Evolutionary conservation across 2,113 vertebrate species (phyloP), one percentile per base, ranked within the genome.

Genomic region (Macheiramphus alcinus): DNA sequence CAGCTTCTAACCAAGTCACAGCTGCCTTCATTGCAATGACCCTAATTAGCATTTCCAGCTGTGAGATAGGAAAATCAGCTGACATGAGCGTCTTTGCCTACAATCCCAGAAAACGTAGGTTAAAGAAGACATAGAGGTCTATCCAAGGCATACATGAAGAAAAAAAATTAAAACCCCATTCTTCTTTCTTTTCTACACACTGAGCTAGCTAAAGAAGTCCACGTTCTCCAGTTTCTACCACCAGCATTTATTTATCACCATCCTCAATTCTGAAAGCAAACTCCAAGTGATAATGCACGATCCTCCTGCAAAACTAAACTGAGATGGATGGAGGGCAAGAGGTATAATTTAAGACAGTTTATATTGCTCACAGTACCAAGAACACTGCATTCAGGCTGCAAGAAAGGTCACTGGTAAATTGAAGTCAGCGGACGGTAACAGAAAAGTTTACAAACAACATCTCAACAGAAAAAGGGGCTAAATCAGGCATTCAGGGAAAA

Each of bases 401-500:
- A 52, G 78, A 94, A 95, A 96, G 84, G 89, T 89, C 80, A 73
- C 56, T 56, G 70, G 62, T 36, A 90, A 93, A 93, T 53, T 82
- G 80, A 91, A 92, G 78, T 47, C 80, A 85, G 47, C 4, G 7
- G 61, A 96, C 94, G 53, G 81, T 32, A 91, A 83, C 15, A 53
- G 65, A 48, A 80, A 74, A 90, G 70, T 90, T 93, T 95, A 72
- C 66, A 93, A 92, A 93, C 42, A 92, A 62, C 21, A 66, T 48
- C 84, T 79, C 58, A 55, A 68, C 18, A 43, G 45, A 62, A 73
- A 88, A 90, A 61, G 8, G 53, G 82, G 40, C 26, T 85, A 26
- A 82, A 75, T 62, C 48, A 40, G 42, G 36, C 32, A 13, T 25
- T 62, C 15, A 19, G 55, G 42, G 38, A 62, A 78, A 81, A 80